Percentiles rank a stretch among this genome's conserved stretches.
These are phyloP conservation scores for Calameuta idolon DNA, from an alignment of 2,888 invertebrate species.

Conservation along the genomic window DNA sequence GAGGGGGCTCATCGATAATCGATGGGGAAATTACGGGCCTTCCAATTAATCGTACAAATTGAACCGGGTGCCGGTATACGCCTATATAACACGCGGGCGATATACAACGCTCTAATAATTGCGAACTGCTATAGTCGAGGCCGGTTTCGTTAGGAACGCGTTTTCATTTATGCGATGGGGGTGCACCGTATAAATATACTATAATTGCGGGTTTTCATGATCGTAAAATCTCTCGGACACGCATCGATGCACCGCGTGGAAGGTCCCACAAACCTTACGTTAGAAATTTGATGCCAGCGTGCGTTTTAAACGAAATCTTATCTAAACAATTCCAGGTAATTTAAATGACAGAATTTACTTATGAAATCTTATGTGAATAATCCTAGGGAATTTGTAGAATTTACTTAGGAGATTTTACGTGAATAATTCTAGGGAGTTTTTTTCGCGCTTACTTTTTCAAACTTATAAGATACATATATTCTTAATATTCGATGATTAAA, in stretches of 20 bases:
- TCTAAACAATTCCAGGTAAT: neutral
- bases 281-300: neutral
- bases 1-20: neutral
- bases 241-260: neutral
- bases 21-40: neutral
- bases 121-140: neutral
- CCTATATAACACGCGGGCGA: neutral
- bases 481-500: neutral
- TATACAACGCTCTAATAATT: neutral
- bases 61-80: neutral
- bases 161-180: neutral
- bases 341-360: neutral
- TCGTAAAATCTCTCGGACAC: constrained; percentile 35
- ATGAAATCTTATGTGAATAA: neutral
- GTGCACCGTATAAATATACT: neutral
- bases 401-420: too few relatives aligned
- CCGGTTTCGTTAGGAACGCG: neutral
- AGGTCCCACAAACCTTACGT: neutral
- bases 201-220: constrained; percentile 36
- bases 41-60: neutral
- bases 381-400: neutral
- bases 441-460: neutral
- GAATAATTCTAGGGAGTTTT: neutral
- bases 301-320: neutral
- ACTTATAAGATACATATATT: neutral